A percentile compares a stretch with the other conserved stretches of the same genome.
Evolutionary conservation across 1,140 invertebrate species (phyloP).

Genomic region (Elysia chlorotica): DNA sequence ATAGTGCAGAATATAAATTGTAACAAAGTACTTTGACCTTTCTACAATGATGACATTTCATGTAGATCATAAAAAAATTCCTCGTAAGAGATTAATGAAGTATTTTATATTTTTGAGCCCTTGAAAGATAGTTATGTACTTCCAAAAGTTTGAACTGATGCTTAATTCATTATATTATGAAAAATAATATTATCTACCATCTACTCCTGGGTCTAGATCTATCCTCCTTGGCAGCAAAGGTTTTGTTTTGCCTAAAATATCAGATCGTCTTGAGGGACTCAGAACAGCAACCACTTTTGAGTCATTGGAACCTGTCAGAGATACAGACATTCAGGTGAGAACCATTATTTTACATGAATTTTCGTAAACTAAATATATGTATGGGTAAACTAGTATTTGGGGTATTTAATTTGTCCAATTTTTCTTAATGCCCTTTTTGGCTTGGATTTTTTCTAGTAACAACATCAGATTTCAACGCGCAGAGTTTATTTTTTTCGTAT

Average conservation of each 20-base stretch:
- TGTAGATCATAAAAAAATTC: neutral
- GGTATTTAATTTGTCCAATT: neutral
- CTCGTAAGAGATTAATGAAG: no score
- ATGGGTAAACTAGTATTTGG: neutral
- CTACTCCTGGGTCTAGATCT: conserved; percentile 71
- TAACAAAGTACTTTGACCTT: neutral
- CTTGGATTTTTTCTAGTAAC: no score
- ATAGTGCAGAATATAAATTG: no score
- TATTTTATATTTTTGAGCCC: no score
- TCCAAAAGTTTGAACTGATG: no score
- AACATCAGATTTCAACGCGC: no score
- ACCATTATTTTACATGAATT: neutral
- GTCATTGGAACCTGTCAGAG: conserved; percentile 84
- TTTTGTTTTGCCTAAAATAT: conserved; percentile 88
- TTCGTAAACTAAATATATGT: neutral
- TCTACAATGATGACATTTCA: neutral
- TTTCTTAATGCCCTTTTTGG: no score
- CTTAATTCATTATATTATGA: no score
- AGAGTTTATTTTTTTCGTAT: no score
- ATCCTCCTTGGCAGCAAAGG: conserved; percentile 91
- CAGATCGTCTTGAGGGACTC: conserved; percentile 86
- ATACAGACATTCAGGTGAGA: conserved; percentile 75
- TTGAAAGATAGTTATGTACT: no score
- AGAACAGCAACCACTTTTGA: conserved; percentile 81
- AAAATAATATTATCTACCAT: no score